phyloP scores from a whole-genome alignment of 2,888 invertebrate species.

The Drosophila mimetica region DNA sequence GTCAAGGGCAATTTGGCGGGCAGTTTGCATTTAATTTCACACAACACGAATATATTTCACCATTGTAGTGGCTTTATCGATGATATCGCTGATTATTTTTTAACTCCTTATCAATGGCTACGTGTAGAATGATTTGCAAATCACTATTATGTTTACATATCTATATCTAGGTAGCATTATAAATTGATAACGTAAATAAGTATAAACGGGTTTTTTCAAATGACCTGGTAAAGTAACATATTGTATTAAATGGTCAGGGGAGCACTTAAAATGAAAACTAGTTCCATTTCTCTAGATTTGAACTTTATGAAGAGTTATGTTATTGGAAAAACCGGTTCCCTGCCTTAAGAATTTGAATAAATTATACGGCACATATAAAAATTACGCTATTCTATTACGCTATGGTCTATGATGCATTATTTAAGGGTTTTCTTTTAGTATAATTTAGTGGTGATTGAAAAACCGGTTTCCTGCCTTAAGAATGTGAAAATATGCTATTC shows the following conservation, averaged over 20 bases:
- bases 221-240: not conserved
- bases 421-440: no score
- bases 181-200: constrained; percentile 1
- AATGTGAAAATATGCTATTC: no score
- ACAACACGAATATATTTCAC: constrained; percentile 25
- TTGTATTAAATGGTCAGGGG: not conserved
- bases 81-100: constrained; percentile 5
- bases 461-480: no score
- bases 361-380: no score
- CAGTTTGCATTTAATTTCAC: constrained; percentile 34
- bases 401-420: no score
- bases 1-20: constrained; percentile 28
- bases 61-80: constrained; percentile 17
- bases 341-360: not conserved
- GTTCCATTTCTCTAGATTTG: constrained; percentile 3
- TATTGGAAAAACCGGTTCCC: not conserved
- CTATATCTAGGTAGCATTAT: not conserved
- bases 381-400: no score
- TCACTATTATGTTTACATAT: not conserved
- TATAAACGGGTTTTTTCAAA: constrained; percentile 8
- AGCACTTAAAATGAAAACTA: constrained; percentile 2
- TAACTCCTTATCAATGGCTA: constrained; percentile 26
- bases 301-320: not conserved
- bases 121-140: constrained; percentile 6
- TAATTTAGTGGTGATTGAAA: no score